Conservation (phyloP, 2,113 vertebrate species). For the Peromyscus polionotus region DNA sequence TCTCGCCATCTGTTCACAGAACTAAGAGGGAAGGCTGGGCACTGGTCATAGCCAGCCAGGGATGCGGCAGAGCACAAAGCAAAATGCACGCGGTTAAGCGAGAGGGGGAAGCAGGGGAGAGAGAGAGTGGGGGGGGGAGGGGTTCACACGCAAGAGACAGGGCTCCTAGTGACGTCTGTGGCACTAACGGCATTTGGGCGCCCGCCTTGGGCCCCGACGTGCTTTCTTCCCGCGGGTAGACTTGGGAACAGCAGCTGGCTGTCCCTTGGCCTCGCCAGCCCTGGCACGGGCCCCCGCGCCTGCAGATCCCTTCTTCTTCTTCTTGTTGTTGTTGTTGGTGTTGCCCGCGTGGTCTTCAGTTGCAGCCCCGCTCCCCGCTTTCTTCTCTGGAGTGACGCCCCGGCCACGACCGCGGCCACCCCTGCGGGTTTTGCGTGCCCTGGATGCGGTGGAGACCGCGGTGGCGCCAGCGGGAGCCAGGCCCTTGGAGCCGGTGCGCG, state of each 20-base stretch:
- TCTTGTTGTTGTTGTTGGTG: background rate
- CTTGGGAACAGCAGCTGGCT: background rate
- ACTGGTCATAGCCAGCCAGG: background rate
- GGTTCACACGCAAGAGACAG: background rate
- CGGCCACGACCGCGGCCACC: background rate
- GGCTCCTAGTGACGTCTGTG: background rate
- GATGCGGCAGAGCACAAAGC: background rate
- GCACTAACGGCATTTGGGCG: background rate
- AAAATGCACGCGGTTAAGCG: background rate
- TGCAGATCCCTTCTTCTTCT: background rate
- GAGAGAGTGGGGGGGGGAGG: rapidly evolving
- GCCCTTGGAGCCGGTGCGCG: background rate
- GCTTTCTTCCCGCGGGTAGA: slow-evolving; percentile 17
- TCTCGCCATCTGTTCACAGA: background rate
- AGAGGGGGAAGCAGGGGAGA: too few species aligned
- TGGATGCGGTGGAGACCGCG: background rate
- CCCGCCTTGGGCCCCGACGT: background rate
- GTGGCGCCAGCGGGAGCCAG: background rate
- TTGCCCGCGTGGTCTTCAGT: background rate
- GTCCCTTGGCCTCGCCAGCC: slow-evolving; percentile 20
- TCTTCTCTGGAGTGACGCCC: background rate
- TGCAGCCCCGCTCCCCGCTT: background rate
- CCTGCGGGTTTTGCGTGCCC: background rate
- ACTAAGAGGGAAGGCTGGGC: background rate
- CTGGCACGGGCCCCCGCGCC: background rate